phyloP scores from a whole-genome alignment of 2,797 vertebrate species.

The Alosa sapidissima region DNA sequence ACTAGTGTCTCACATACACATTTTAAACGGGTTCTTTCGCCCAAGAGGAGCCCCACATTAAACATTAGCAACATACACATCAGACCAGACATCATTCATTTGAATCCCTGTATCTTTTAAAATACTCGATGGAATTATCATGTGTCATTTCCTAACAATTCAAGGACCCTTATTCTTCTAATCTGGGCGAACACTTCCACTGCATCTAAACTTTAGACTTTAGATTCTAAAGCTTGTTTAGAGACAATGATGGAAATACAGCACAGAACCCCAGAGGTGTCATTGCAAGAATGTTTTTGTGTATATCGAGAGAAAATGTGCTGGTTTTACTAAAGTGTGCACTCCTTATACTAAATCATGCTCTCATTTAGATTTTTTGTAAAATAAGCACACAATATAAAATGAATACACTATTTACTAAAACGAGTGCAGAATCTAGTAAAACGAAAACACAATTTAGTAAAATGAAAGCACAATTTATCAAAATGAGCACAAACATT shows the following conservation, averaged over 20 bases:
- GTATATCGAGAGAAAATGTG: too few relatives aligned
- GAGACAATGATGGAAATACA: not conserved
- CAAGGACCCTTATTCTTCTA: not conserved
- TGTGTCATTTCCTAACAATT: not conserved
- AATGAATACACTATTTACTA: too few relatives aligned
- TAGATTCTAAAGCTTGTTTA: not conserved
- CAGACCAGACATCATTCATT: not conserved
- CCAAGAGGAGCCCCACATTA: not conserved
- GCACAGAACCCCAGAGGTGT: too few relatives aligned
- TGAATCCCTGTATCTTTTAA: not conserved
- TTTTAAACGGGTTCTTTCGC: not conserved
- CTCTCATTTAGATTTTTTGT: too few relatives aligned
- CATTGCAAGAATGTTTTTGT: too few relatives aligned
- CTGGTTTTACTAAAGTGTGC: too few relatives aligned
- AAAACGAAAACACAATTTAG: too few relatives aligned
- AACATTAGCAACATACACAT: not conserved
- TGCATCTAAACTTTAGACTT: not conserved
- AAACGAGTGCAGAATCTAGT: too few relatives aligned
- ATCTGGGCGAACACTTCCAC: not conserved
- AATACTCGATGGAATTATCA: not conserved
- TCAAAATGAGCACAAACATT: too few relatives aligned
- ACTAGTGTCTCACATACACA: not conserved
- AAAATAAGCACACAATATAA: too few relatives aligned
- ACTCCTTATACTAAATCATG: too few relatives aligned
- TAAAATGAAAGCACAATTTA: too few relatives aligned